Conservation (phyloP, 1,140 invertebrate genomes). For the Cyphomyrmex costatus region DNA sequence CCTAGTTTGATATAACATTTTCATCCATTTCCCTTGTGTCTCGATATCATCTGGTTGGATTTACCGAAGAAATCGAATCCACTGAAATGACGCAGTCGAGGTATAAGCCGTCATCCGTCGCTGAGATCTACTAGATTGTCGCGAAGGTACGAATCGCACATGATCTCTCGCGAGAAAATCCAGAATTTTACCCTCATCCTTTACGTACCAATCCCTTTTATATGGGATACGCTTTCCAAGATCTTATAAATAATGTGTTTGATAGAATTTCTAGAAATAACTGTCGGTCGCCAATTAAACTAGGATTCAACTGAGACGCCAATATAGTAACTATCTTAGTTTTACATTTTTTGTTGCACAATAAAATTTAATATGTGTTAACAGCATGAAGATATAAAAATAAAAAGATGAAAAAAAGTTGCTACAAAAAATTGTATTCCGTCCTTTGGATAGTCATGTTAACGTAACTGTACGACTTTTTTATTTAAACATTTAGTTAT, state of each 20-base stretch:
- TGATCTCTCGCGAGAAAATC: conserved; percentile 24
- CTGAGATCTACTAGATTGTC: conserved; percentile 41
- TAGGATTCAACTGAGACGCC: background rate
- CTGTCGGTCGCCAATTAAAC: background rate
- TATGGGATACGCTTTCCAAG: background rate
- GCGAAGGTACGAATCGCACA: conserved; percentile 21
- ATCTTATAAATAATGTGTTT: conserved; percentile 15
- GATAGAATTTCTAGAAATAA: conserved; percentile 3
- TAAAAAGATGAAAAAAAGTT: background rate
- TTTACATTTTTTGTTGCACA: background rate
- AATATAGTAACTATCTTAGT: conserved; percentile 1
- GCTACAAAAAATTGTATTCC: conserved; percentile 4
- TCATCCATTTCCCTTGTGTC: conserved; percentile 41
- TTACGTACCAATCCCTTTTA: background rate
- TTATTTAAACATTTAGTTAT: conserved; percentile 9
- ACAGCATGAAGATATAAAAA: background rate
- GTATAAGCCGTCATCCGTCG: conserved; percentile 23
- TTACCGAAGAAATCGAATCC: conserved; percentile 40
- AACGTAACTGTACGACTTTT: background rate
- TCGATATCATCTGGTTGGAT: conserved; percentile 51
- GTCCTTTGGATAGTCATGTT: conserved; percentile 1
- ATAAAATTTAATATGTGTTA: background rate
- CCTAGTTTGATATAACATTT: conserved; percentile 28
- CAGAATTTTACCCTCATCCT: background rate
- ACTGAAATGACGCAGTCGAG: conserved; percentile 39